Evolutionary conservation across 2,797 vertebrate genomes (phyloP).

Genomic region (Schizothorax lantsangensis): DNA sequence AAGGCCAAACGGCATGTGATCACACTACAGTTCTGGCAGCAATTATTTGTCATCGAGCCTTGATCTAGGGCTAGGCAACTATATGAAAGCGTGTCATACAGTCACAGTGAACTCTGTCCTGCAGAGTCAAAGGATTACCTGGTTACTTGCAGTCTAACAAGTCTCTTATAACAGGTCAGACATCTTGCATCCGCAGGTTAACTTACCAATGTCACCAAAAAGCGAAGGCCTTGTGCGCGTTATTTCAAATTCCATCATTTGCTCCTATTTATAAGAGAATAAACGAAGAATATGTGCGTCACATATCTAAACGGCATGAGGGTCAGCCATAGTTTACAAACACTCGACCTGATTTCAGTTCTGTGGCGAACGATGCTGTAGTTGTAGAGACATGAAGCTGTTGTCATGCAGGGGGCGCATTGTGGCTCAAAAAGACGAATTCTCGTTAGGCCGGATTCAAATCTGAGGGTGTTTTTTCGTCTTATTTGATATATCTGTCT

Average conservation of each 20-base stretch:
- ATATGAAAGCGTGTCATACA: neutral
- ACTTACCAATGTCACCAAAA: slow-evolving; percentile 60
- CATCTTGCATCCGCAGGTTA: neutral
- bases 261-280: slow-evolving; percentile 8
- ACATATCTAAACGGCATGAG: neutral
- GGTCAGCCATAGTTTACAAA: slow-evolving; percentile 24
- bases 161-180: neutral
- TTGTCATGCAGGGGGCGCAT: neutral
- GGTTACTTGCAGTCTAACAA: neutral
- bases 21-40: neutral
- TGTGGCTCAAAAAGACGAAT: slow-evolving; percentile 12
- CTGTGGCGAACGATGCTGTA: neutral
- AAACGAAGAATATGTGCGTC: neutral
- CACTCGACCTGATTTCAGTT: neutral
- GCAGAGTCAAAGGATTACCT: neutral
- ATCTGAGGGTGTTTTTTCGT: neutral
- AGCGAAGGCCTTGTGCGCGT: slow-evolving; percentile 57
- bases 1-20: slow-evolving; percentile 39
- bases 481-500: neutral
- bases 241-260: slow-evolving; percentile 52
- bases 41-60: neutral
- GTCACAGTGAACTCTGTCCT: neutral
- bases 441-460: neutral
- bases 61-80: neutral
- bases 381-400: no score